Evolutionary conservation across 2,113 vertebrate genomes (phyloP).

Genomic region (Corythornis vintsioides): DNA sequence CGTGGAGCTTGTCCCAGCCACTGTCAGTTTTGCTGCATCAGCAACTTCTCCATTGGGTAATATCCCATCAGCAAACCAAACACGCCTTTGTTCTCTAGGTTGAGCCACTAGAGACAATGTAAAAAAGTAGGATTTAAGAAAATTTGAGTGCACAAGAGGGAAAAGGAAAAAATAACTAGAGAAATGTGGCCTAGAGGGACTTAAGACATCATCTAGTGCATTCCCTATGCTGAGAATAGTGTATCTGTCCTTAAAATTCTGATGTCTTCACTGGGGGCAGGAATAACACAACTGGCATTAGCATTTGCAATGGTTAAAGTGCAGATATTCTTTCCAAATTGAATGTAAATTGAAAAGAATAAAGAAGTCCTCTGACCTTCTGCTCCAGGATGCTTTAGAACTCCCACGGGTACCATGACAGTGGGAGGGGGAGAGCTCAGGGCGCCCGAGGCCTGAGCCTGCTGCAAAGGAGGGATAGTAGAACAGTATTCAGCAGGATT

Average conservation of each 20-base stretch:
- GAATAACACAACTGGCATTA: slow-evolving; percentile 7
- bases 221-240: neutral
- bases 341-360: slow-evolving; percentile 43
- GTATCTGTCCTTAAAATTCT: neutral
- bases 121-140: slow-evolving; percentile 12
- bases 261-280: neutral
- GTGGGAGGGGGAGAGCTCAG: slow-evolving; percentile 97
- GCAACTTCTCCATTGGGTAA: slow-evolving; percentile 93
- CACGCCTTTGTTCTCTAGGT: slow-evolving; percentile 91
- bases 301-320: slow-evolving; percentile 20
- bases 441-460: slow-evolving; percentile 94
- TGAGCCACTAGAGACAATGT: slow-evolving; percentile 73
- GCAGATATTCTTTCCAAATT: slow-evolving; percentile 11
- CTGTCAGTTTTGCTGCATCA: slow-evolving; percentile 86
- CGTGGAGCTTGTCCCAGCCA: slow-evolving; percentile 79
- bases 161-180: neutral
- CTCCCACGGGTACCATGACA: slow-evolving; percentile 98
- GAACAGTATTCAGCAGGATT: slow-evolving; percentile 99
- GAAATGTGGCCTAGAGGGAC: neutral
- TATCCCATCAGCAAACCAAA: slow-evolving; percentile 97
- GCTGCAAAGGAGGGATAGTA: slow-evolving; percentile 97
- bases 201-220: neutral
- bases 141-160: neutral
- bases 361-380: slow-evolving; percentile 81
- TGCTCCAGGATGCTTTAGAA: slow-evolving; percentile 91